Base-by-base conservation (phyloP, 2,113 vertebrate species). In the Dascyllus trimaculatus region DNA sequence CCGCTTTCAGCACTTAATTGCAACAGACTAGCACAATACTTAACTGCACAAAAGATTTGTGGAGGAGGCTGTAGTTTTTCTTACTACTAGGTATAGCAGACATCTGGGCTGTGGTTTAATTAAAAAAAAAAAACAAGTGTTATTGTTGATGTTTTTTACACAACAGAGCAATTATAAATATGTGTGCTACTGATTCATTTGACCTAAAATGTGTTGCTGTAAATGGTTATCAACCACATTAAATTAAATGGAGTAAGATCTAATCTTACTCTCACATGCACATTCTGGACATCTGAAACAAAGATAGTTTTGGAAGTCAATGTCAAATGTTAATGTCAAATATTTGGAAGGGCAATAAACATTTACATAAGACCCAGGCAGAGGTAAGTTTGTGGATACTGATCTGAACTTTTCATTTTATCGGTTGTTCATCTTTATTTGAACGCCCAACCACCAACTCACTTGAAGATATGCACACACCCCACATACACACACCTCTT, bases 1-100 rank as follows among this genome's bases (percentile, higher is more conserved):
- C 71, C 25, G 21, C 61, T 85, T 79, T 81, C 67, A 58, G 46
- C 53, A 69, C 74, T 75, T 81, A 85, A 87, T 80, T 81, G 82
- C 58, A 17, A 80, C 35, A 48, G 72, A 64, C 69, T 64, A 57
- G 56, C 80, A 82, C 77, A 83, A 83, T 77, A 89, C 60, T 62
- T 58, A 58, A 65, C 24, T 61, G 60, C 46, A 85, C 75, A 81
- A 76, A 84, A 54, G 60, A 46, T 53, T 24, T 62, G 79, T 53
- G 35, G 54, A 71, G 57, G 46, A 21, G 45, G 72, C 29, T 71
- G 51, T 59, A 26, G 52, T 69, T 58, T 59, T 66, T 81, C 24
- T 38, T 17, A 38, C 32, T 22, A 35, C 24, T 18, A 51, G 9
- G 43, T 57, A 48, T 24, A 75, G 45, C 45, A 54, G 17, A 71